A percentile compares a stretch with the other conserved stretches of the same genome.
Evolutionary conservation across 2,888 invertebrate species (phyloP).

Genomic region (Chrysopilus asiliformis): DNA sequence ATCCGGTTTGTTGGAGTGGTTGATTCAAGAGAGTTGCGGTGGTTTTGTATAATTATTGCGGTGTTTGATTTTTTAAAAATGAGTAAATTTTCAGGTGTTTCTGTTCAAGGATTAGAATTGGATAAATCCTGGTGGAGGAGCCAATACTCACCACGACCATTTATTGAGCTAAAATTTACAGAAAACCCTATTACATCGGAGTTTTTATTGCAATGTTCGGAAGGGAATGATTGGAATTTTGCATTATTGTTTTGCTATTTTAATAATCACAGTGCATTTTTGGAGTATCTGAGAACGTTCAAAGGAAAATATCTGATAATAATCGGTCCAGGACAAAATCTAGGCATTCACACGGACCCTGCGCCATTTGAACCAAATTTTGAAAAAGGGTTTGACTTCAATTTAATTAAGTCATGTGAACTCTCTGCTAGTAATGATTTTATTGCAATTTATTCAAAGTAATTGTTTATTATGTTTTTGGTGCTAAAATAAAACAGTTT

Average conservation of each 20-base stretch:
- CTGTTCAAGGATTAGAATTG: constrained; percentile 58
- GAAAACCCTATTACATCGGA: constrained; percentile 27
- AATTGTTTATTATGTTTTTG: not conserved
- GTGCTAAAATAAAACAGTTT: too few relatives aligned
- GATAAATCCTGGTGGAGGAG: constrained; percentile 70
- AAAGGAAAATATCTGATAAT: constrained; percentile 54
- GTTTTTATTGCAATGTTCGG: constrained; percentile 37
- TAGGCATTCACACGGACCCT: constrained; percentile 53
- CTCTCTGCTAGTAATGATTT: constrained; percentile 49
- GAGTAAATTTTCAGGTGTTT: constrained; percentile 38
- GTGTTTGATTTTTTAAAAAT: not conserved
- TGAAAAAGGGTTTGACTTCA: constrained; percentile 39
- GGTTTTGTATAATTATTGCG: constrained; percentile 14
- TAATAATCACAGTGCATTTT: constrained; percentile 55
- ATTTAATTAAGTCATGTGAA: constrained; percentile 41
- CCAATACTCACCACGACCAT: constrained; percentile 57
- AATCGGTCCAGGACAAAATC: constrained; percentile 52
- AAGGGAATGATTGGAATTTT: constrained; percentile 18
- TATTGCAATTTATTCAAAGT: constrained; percentile 45
- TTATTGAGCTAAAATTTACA: constrained; percentile 49
- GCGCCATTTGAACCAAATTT: constrained; percentile 48
- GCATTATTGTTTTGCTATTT: constrained; percentile 72
- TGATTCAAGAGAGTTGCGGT: constrained; percentile 53
- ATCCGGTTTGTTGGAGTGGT: constrained; percentile 71
- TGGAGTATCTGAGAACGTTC: constrained; percentile 50